Base-by-base conservation (phyloP, 2,888 invertebrate species). In the Holacanthella duospinosa region DNA sequence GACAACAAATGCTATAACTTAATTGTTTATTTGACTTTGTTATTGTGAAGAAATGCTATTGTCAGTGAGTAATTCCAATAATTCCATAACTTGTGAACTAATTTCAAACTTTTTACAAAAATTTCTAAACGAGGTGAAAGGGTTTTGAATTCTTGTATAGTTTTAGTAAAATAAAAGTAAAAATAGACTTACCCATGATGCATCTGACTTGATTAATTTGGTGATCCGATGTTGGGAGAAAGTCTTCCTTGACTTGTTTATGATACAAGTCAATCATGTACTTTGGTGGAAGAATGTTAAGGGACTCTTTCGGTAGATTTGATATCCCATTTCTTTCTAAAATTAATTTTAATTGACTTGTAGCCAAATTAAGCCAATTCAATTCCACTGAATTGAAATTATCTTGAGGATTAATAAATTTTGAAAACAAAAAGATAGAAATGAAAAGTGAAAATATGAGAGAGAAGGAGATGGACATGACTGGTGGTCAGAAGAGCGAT, bases 161-260 rank as follows among this genome's bases (percentile, higher is more conserved):
- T n/a, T n/a, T n/a, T n/a, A n/a, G n/a, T n/a, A 36, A 36, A 36
- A 16, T 6, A 12, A 36, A 36, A 36, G 36, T 36, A 16, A 36
- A 36, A 36, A 16, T 16, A 36, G 21, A 43, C 64, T 64, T 43
- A 64, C 64, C 64, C 9, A 64, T 29, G 48, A 64, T 60, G 36
- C 64, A 64, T 29, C 64, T 27, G 26, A 64, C 60, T 24, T 60
- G 60, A 21, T 55, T 36, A 19, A 55, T 60, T 25, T 29, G 43
- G 21, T 59, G 59, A 54, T 63, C 26, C 6, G 44, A 36, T 29
- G 57, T 57, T 43, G 55, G 44, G 27, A 60, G 54, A 28, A 55
- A 64, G 27, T 65, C 75, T 71, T 21, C 74, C 74, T 61, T 58
- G 1, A 65, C 58, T 57, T 66, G 66, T 54, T 66, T 67, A 43